Conservation (phyloP, 2,888 invertebrate genomes). For the Eremobia ochroleuca region DNA sequence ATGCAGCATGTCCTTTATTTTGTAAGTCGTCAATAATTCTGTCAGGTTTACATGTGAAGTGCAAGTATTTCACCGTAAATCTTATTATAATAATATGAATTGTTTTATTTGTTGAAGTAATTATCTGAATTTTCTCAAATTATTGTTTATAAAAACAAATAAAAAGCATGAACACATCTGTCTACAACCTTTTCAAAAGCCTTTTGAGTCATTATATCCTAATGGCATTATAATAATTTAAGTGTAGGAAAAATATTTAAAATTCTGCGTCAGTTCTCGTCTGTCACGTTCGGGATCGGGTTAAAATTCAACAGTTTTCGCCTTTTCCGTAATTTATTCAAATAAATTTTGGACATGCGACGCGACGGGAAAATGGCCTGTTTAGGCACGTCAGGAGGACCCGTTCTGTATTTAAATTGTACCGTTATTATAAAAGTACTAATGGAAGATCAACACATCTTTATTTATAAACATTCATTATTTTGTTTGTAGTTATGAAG, state of each 20-base stretch:
- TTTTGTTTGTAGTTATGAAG: constrained; percentile 26
- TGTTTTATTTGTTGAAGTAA: neutral
- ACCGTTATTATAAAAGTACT: constrained; percentile 64
- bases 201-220: constrained; percentile 65
- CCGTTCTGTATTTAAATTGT: constrained; percentile 69
- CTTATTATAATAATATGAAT: neutral
- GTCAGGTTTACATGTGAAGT: no score
- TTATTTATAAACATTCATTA: constrained; percentile 60
- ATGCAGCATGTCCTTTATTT: no score
- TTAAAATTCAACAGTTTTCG: constrained; percentile 88
- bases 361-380: constrained; percentile 81
- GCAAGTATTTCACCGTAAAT: no score
- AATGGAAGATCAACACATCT: constrained; percentile 65
- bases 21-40: no score
- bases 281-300: constrained; percentile 79
- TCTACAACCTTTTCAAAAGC: constrained; percentile 48
- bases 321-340: constrained; percentile 86
- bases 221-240: constrained; percentile 72
- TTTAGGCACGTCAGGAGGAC: constrained; percentile 72
- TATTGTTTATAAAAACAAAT: constrained; percentile 25
- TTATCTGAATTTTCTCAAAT: neutral
- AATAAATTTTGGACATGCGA: constrained; percentile 86
- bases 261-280: constrained; percentile 70
- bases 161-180: constrained; percentile 34
- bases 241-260: constrained; percentile 73